Percentiles rank a stretch among this genome's conserved stretches.
These are phyloP conservation scores for Lepisosteus osseus DNA, from an alignment of 2,113 vertebrate species.

Conservation along the genomic window DNA sequence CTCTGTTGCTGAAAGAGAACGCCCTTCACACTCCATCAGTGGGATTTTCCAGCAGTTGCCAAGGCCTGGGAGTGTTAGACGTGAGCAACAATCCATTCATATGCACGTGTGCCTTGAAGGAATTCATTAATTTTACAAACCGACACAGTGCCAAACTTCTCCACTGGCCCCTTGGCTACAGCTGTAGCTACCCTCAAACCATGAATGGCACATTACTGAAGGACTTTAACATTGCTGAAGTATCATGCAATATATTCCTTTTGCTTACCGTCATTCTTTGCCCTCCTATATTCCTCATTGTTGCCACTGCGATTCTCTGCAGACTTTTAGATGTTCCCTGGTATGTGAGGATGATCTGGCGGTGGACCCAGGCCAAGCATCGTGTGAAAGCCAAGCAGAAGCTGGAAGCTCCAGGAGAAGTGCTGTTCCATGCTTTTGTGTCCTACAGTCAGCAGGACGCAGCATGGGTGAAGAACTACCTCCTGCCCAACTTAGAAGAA, in stretches of 20 bases:
- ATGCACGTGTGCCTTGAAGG: constrained; percentile 74
- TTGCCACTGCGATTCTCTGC: constrained; percentile 55
- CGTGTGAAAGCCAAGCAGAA: constrained; percentile 45
- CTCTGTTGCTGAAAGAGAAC: constrained; percentile 64
- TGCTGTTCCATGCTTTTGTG: constrained; percentile 82
- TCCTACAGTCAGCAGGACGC: constrained; percentile 82
- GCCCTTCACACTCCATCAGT: constrained; percentile 60
- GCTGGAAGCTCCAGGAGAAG: constrained; percentile 32
- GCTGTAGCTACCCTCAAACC: constrained; percentile 71
- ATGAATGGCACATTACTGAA: constrained; percentile 55
- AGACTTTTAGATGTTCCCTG: constrained; percentile 72
- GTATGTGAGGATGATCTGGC: constrained; percentile 79
- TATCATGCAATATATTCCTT: constrained; percentile 68
- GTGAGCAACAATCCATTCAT: constrained; percentile 75
- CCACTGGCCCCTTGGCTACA: constrained; percentile 72
- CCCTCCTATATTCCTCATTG: constrained; percentile 47
- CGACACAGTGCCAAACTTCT: constrained; percentile 40
- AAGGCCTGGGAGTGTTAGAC: constrained; percentile 53
- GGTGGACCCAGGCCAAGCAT: constrained; percentile 79
- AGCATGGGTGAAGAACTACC: constrained; percentile 70
- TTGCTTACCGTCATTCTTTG: constrained; percentile 62
- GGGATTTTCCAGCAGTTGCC: constrained; percentile 62
- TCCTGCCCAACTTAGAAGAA: constrained; percentile 77
- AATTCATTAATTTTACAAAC: constrained; percentile 54
- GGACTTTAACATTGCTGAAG: constrained; percentile 57